Base-by-base conservation (phyloP, 2,113 vertebrate species). In the Anoura caudifer region DNA sequence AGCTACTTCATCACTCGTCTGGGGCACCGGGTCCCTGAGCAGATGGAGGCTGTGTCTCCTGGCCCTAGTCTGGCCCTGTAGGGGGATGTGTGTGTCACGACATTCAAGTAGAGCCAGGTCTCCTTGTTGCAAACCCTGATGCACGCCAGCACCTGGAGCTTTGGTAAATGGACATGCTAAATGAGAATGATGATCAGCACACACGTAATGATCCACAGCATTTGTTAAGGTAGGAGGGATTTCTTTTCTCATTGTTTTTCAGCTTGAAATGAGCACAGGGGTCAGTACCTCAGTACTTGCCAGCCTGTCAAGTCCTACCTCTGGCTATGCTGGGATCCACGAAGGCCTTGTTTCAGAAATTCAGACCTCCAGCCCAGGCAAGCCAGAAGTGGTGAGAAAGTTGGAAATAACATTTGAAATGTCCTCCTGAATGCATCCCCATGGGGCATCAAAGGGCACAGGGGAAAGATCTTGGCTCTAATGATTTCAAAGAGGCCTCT, bases 61-160 rank as follows among this genome's bases (percentile, higher is more conserved):
- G 73, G 85, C 33, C 63, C 26, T 5, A 10, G 8, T 43, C 82
- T 20, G 79, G 76, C 56, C 45, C 75, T n/a, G 47, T n/a, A 5
- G 1, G 12, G 45, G 24, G 0, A 0, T 26, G 22, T n/a, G 2
- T 26, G 43, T 0, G 9, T 28, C 31, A 11, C 0, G 0, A 9
- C 3, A 47, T 63, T 72, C 52, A 20, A 22, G 41, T 3, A 14
- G 10, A 81, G 38, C 19, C 0, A 2, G 17, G 56, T 56, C 14
- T 9, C 19, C 26, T 41, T 33, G 43, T 65, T 4, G 81, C 75
- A 17, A 36, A 70, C 54, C 90, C 43, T 91, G 14, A 13, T 0
- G 17, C 59, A 24, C 61, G 69, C 38, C 3, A 5, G 33, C 61
- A 7, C 85, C 67, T 24, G 5, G 85, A 76, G 28, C 16, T 65